A percentile compares a stretch with the other conserved stretches of the same genome.
phyloP scores from a whole-genome alignment of 92 coral and sea anemone species.

The Parazoanthus swiftii region DNA sequence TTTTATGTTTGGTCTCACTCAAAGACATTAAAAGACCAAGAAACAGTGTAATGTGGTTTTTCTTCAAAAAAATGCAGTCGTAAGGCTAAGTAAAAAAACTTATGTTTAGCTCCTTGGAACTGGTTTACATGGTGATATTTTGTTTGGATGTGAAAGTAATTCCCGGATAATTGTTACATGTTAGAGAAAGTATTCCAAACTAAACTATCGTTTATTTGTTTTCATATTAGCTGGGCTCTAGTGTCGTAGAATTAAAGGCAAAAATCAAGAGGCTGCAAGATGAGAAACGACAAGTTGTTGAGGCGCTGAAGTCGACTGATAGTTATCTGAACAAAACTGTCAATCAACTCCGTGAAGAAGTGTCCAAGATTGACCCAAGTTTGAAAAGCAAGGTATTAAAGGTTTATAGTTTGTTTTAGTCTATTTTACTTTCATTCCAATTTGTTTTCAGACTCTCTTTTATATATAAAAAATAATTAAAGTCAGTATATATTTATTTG shows the following conservation, averaged over 20 bases:
- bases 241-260: neutral
- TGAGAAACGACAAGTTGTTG: slow-evolving; percentile 24
- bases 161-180: too few relatives aligned
- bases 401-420: neutral
- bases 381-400: slow-evolving; percentile 3
- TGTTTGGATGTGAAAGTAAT: neutral
- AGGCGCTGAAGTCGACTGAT: slow-evolving; percentile 7
- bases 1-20: too few relatives aligned
- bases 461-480: neutral
- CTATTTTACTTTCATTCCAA: neutral
- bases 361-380: slow-evolving; percentile 2
- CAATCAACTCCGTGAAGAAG: slow-evolving; percentile 19
- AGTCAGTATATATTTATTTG: neutral
- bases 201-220: neutral
- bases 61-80: too few relatives aligned
- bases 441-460: neutral
- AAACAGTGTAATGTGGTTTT: too few relatives aligned
- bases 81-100: too few relatives aligned
- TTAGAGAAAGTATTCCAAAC: neutral
- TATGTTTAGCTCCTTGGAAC: too few relatives aligned
- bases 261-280: slow-evolving; percentile 11
- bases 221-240: slow-evolving; percentile 6
- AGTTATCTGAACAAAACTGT: slow-evolving; percentile 31
- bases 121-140: too few relatives aligned
- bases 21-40: too few relatives aligned